Percentiles rank a stretch among this genome's conserved stretches.
Conservation (phyloP, 2,888 invertebrate genomes). For the Thelaira solivaga region DNA sequence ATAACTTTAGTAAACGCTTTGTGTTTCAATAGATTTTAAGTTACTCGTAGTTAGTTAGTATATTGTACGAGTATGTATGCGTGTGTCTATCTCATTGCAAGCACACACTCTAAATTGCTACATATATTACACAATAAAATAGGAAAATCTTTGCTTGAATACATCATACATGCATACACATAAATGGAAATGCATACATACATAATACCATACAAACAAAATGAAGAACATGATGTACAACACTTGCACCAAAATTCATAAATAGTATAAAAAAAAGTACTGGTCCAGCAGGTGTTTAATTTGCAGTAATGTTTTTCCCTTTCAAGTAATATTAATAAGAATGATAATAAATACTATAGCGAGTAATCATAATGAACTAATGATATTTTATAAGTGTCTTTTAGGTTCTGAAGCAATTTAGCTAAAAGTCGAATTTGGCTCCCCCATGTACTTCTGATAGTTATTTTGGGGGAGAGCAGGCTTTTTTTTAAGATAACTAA, state of each 20-base stretch:
- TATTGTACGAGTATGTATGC: neutral
- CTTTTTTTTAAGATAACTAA: slow-evolving; percentile 63
- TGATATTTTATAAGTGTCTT: slow-evolving; percentile 47
- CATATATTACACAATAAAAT: neutral
- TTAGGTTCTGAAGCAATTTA: slow-evolving; percentile 55
- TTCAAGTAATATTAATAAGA: slow-evolving; percentile 5
- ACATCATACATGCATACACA: too few species aligned
- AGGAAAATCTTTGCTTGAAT: neutral
- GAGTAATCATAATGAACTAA: slow-evolving; percentile 24
- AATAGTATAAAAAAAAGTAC: neutral
- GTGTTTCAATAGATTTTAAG: slow-evolving; percentile 59
- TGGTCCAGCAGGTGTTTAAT: slow-evolving; percentile 7
- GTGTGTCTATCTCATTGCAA: neutral
- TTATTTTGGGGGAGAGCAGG: slow-evolving; percentile 65
- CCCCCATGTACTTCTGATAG: slow-evolving; percentile 46
- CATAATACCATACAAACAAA: neutral
- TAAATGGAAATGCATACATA: too few species aligned
- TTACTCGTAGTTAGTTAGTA: too few species aligned
- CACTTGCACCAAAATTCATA: slow-evolving; percentile 1
- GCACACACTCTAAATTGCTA: neutral
- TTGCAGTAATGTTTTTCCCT: neutral
- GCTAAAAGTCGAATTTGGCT: slow-evolving; percentile 68
- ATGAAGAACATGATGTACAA: slow-evolving; percentile 5
- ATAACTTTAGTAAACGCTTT: slow-evolving; percentile 54
- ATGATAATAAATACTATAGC: slow-evolving; percentile 1